A percentile compares a stretch with the other conserved stretches of the same genome.
Conservation (phyloP, 2,888 invertebrate genomes). For the Elegia similella region DNA sequence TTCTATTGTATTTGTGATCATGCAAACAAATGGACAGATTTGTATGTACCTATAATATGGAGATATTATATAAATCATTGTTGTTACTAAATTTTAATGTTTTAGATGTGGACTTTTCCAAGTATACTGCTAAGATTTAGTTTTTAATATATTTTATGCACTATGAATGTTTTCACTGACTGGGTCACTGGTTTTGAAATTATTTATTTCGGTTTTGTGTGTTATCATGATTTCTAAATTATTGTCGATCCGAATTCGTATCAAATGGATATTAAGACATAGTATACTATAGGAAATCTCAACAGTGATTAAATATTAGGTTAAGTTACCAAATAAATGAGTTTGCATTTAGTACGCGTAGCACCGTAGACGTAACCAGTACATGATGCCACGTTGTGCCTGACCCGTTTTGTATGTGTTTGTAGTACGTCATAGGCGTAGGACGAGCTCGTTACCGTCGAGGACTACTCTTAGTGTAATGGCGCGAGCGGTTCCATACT, state of each 20-base stretch:
- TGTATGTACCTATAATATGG: conserved; percentile 69
- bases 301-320: conserved; percentile 49
- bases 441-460: conserved; percentile 27
- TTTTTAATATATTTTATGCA: conserved; percentile 45
- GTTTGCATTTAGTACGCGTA: conserved; percentile 71
- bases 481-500: conserved; percentile 28
- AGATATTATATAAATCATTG: conserved; percentile 53
- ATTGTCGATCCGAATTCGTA: conserved; percentile 23
- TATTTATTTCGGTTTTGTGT: conserved; percentile 42
- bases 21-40: conserved; percentile 35
- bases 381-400: conserved; percentile 69
- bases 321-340: conserved; percentile 66
- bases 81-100: conserved; percentile 70
- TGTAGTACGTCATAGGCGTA: conserved; percentile 33
- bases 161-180: conserved; percentile 47
- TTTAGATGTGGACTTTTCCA: conserved; percentile 67
- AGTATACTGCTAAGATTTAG: conserved; percentile 46
- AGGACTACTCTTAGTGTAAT: conserved; percentile 16
- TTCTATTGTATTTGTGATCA: conserved; percentile 42
- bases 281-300: conserved; percentile 44
- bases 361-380: conserved; percentile 34
- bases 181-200: conserved; percentile 47
- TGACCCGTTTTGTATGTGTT: conserved; percentile 53
- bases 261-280: conserved; percentile 24
- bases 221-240: conserved; percentile 27